Evolutionary conservation across 2,113 vertebrate genomes (phyloP), one percentile per base, ranked within the genome.

Genomic region (Ranitomeya variabilis): DNA sequence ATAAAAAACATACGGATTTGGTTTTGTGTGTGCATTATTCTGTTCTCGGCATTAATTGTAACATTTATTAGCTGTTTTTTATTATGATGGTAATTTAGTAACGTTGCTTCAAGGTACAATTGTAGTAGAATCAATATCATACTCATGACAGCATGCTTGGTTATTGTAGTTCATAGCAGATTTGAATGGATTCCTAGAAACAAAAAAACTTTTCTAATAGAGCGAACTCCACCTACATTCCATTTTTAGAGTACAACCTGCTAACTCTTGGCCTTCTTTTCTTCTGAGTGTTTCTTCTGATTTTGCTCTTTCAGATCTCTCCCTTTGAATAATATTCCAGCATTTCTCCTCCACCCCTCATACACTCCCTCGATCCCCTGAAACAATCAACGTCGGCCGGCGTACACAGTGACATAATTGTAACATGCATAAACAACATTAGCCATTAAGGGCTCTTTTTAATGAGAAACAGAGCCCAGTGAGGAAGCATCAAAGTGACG

Each of bases 381-480:
- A 93, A 89, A 89, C 87, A 89, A 89, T 89, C 92, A 89, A 92
- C 86, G 78, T 0, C 84, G 90, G 81, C 45, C 87, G 86, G 93
- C 92, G 93, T 89, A 90, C 93, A 93, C 90, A 92, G 95, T 94
- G 94, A 94, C 93, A 93, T 94, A 95, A 95, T 92, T 94, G 94
- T 92, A 91, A 94, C 92, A 90, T 88, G 91, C 91, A 90, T 94
- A 95, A 96, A 95, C 94, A 95, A 93, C 92, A 92, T 93, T 94
- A 93, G 90, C 95, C 95, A 95, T 96, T 95, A 95, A 94, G 94
- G 92, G 94, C 94, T 91, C 93, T 90, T 91, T 94, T 93, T 96
- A 96, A 96, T 96, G 94, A 95, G 94, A 96, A 96, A 95, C 95
- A 96, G 95, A 96, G 91, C 94, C 92, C 90, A 76, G 86, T 93